A percentile compares a stretch with the other conserved stretches of the same genome.
Conservation (phyloP, 1,140 invertebrate species). For the Drosophila sproati region DNA sequence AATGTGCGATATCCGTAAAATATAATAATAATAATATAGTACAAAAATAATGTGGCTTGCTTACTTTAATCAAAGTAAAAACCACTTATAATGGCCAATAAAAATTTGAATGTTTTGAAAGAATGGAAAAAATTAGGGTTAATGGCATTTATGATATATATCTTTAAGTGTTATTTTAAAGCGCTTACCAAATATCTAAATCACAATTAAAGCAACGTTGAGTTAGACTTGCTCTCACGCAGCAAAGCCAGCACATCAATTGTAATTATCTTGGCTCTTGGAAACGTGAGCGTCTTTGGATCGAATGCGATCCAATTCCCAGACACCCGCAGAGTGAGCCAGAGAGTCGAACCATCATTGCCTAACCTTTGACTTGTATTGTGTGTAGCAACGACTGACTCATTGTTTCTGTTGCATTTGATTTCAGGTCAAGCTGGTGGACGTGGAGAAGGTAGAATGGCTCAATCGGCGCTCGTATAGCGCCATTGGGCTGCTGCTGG, state of each 20-base stretch:
- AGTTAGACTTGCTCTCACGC: background rate
- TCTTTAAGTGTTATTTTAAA: too few relatives aligned
- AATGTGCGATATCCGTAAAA: too few relatives aligned
- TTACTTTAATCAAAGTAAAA: too few relatives aligned
- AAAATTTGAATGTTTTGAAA: too few relatives aligned
- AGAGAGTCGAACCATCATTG: constrained; percentile 36
- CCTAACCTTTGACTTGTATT: constrained; percentile 63
- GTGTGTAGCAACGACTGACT: constrained; percentile 7
- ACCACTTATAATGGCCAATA: too few relatives aligned
- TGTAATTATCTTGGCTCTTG: constrained; percentile 2
- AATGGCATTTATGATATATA: too few relatives aligned
- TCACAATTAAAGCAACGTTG: too few relatives aligned
- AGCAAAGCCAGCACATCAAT: background rate
- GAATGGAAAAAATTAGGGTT: too few relatives aligned
- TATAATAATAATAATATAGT: too few relatives aligned
- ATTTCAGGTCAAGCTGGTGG: constrained; percentile 87
- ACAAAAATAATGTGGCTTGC: too few relatives aligned
- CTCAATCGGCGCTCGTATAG: constrained; percentile 87
- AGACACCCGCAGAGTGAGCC: constrained; percentile 50
- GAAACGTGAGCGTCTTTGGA: constrained; percentile 3
- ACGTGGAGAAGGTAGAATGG: constrained; percentile 89
- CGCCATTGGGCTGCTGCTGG: constrained; percentile 86
- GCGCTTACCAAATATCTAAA: too few relatives aligned
- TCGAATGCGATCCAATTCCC: constrained; percentile 22
- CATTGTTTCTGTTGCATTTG: constrained; percentile 53